Evolutionary conservation across 2,797 vertebrate genomes (phyloP).

Genomic region (Tenualosa thibaudeaui): DNA sequence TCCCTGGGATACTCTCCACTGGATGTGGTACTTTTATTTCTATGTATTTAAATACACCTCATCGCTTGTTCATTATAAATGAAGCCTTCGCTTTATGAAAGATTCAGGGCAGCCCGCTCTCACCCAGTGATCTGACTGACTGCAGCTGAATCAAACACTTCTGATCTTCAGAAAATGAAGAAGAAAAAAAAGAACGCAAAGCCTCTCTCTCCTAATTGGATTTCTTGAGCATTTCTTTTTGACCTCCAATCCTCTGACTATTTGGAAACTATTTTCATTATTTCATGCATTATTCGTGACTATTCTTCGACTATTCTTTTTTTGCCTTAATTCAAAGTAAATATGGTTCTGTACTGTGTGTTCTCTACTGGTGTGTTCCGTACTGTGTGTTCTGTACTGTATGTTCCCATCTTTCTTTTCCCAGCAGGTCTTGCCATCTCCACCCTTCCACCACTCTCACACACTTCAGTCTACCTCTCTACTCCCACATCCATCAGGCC

Average conservation of each 20-base stretch:
- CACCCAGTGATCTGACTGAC: neutral
- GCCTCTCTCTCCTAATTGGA: slow-evolving; percentile 19
- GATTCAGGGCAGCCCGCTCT: slow-evolving; percentile 17
- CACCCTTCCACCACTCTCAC: neutral
- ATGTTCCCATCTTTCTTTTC: too few species aligned
- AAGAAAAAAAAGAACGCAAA: neutral
- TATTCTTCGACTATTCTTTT: neutral
- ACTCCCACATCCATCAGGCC: neutral
- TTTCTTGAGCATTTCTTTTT: neutral
- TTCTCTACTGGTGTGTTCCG: too few species aligned
- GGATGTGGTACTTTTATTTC: neutral
- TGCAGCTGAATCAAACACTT: slow-evolving; percentile 8
- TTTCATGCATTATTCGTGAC: neutral
- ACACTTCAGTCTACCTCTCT: neutral
- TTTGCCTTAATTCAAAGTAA: neutral
- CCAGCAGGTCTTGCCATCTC: neutral
- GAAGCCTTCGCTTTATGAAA: slow-evolving; percentile 26
- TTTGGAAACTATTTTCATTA: slow-evolving; percentile 10
- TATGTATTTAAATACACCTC: slow-evolving; percentile 8
- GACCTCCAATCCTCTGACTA: neutral
- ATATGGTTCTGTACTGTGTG: neutral
- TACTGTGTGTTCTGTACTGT: too few species aligned
- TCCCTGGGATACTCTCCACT: neutral
- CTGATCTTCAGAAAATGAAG: neutral
- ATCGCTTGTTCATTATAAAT: slow-evolving; percentile 26